Evolutionary conservation across 1,140 invertebrate species (phyloP), one percentile per base, ranked within the genome.

Genomic region (Macrostomum lignano): DNA sequence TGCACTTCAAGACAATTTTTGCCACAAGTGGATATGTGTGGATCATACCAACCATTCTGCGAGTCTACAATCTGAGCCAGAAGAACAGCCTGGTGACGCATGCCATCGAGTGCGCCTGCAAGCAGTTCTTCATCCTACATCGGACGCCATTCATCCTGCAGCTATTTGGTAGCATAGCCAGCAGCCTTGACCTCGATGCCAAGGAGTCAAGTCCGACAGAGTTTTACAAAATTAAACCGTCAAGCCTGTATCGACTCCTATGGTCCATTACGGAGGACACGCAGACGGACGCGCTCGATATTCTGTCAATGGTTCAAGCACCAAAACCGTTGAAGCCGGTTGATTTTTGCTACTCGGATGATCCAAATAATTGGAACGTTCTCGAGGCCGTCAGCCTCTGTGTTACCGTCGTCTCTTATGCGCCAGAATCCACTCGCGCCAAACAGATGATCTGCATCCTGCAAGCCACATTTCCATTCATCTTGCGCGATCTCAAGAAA

Each of bases 91-190:
- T 94, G 11, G 73, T 96, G 1, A 84, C 74, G 1, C 72, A 74
- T 1, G 84, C 84, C 0, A 76, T 98, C 29, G 82, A 96, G 52
- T 96, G 93, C 52, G 75, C 81, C 0, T 84, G 86, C 4, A 86
- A 91, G 48, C 86, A 96, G 52, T 93, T 98, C 56, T 96, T 94
- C 56, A 65, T 94, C 29, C 69, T 98, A 51, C 93, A 98, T 48
- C 66, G 88, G 36, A 96, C 96, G 50, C 86, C 88, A 1, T 98
- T 96, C 47, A 79, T 94, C 39, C 62, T 94, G 14, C 77, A 98
- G 66, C 86, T 94, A 79, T 94, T 96, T 61, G 88, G 88, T 4
- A 84, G 78, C 28, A 73, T 91, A 2, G 88, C 88, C 0, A 74
- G 82, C 2, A 78, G 94, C 44, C 62, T 96, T 20, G 84, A 94